Base-by-base conservation (phyloP, 1,140 invertebrate species). In the Stegodyphus dumicola region DNA sequence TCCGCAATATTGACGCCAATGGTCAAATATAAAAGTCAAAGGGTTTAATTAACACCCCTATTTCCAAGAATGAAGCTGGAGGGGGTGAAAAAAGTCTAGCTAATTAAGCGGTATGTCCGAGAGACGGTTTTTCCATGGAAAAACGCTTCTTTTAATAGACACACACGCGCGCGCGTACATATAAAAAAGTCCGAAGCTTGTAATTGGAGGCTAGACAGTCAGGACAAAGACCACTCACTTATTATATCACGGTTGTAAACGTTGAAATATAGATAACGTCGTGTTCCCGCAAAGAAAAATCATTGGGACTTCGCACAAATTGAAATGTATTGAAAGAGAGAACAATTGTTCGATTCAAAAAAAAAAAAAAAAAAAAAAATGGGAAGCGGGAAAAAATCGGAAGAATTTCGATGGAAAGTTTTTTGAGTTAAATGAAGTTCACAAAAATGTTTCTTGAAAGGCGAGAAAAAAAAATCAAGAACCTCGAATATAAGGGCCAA, bases 21-120 rank as follows among this genome's bases (percentile, higher is more conserved):
- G 70, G 67, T 67, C 78, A 73, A 81, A 81, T 81, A 73, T 81
- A 81, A 81, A 81, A 81, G 78, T 81, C 78, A 81, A 81, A 81
- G 48, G 69, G 70, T 81, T 81, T 81, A 81, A 81, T 81, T 81
- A 81, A 81, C 78, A 81, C 78, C 67, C 69, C 56, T 81, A 60
- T 15, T 73, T 79, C 77, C 52, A 56, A 70, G 64, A 79, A 79
- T 51, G 51, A 70, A 18, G n/a, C 17, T 53, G 10, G 33, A 73
- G 54, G n/a, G 54, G 54, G 78, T 73, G 69, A 65, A 81, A 81
- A 81, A 81, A 81, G n/a, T 60, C 33, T 51, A 73, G 69, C 69
- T 81, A 81, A 81, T 81, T 81, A 81, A 73, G 78, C 78, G 70
- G 17, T 49, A 48, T 71, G 78, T 81, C 78, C 78, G 9, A 51